Evolutionary conservation across 2,797 vertebrate genomes (phyloP).

Genomic region (Erethizon dorsatum): DNA sequence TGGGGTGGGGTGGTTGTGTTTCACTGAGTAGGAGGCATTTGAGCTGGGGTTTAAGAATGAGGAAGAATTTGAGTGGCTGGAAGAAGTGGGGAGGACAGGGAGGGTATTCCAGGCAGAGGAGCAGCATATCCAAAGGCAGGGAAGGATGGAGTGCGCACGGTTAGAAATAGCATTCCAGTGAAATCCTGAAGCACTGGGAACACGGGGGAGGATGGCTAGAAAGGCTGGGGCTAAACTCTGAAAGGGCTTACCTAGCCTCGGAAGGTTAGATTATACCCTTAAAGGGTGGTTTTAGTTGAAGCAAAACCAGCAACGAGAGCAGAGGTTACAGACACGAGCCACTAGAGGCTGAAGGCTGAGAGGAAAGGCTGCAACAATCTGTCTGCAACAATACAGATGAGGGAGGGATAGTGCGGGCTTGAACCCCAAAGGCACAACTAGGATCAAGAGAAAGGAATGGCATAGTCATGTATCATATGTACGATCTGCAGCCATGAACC

Average conservation of each 20-base stretch:
- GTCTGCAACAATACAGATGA: background rate
- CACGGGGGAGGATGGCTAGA: background rate
- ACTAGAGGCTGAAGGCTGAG: background rate
- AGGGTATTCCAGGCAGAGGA: background rate
- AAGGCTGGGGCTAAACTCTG: background rate
- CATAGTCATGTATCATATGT: background rate
- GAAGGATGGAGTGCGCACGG: background rate
- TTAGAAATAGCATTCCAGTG: background rate
- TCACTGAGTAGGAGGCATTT: background rate
- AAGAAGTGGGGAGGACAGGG: background rate
- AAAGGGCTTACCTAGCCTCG: background rate
- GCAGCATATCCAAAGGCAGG: background rate
- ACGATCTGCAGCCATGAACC: background rate
- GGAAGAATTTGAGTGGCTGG: background rate
- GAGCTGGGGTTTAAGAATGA: background rate
- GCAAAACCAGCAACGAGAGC: background rate
- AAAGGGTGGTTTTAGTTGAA: background rate
- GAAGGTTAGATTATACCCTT: background rate
- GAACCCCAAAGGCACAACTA: background rate
- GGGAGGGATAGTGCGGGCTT: background rate
- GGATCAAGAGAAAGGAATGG: slow-evolving; percentile 16
- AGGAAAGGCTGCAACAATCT: background rate
- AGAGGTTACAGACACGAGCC: background rate
- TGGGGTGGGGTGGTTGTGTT: background rate
- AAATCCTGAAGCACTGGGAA: background rate